Evolutionary conservation across 2,113 vertebrate genomes (phyloP), one percentile per base, ranked within the genome.

Genomic region (Corynorhinus townsendii): DNA sequence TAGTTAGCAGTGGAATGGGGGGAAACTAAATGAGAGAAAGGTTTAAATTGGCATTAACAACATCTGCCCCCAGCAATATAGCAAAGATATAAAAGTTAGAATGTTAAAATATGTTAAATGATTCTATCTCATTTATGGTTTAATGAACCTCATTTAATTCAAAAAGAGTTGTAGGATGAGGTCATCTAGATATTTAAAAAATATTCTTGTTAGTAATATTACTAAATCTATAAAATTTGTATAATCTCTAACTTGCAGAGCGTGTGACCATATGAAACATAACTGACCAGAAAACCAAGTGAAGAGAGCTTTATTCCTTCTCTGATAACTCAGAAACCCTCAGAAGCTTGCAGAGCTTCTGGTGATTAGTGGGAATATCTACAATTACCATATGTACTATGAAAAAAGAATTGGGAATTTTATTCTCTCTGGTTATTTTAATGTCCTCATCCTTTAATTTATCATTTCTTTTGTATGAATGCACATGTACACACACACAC

Each of bases 71-170:
- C 4, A 30, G 40, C n/a, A 92, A 86, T 43, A 40, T 28, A 8
- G 2, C 49, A 84, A 86, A 84, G 9, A 56, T 30, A 91, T 11
- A 5, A 19, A 82, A 86, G 3, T 72, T 38, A 90, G 22, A 90
- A 71, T n/a, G 59, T 90, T 49, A 69, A 94, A 72, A 68, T 62
- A 62, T 33, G 17, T 54, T 19, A 91, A 22, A 81, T 75, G 12
- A 35, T 1, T 77, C 8, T 54, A 12, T 89, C 30, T 89, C 4
- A 52, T 49, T 54, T 4, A 54, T 47, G 20, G 30, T 17, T 96
- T 92, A 77, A 90, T 84, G 59, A 92, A 75, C 5, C 6, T 69
- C 64, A 86, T 72, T 93, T 92, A 82, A 91, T 71, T 91, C 2
- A 56, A 71, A 59, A 66, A 94, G 86, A 28, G 33, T 52, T 19